phyloP scores from a whole-genome alignment of 2,888 invertebrate genomes.

The Troglohyphantes excavatus region DNA sequence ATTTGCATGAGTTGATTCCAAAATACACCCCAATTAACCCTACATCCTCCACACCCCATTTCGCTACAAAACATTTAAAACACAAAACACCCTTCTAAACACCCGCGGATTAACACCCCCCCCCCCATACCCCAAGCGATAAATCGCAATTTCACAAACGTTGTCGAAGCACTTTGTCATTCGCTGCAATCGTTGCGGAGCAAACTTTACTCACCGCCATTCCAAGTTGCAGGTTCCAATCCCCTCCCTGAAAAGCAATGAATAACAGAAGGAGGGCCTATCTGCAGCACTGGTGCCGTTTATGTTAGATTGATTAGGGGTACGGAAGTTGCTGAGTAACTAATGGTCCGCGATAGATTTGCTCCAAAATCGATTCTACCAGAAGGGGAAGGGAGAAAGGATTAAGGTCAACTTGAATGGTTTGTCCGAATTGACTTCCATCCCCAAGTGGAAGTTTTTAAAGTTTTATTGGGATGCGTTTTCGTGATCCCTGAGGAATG shows the following conservation, averaged over 20 bases:
- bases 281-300: constrained; percentile 2
- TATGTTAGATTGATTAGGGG: constrained; percentile 55
- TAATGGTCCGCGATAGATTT: constrained; percentile 54
- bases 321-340: constrained; percentile 36
- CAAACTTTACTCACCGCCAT: neutral
- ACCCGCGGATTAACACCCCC: constrained; percentile 3
- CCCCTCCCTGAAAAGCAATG: constrained; percentile 32
- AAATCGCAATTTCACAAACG: constrained; percentile 31
- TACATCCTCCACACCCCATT: neutral
- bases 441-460: no score
- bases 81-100: neutral
- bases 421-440: no score
- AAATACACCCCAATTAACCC: neutral
- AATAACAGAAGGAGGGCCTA: constrained; percentile 19
- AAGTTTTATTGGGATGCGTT: no score
- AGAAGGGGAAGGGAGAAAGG: no score
- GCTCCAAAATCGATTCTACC: constrained; percentile 21
- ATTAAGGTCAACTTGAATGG: no score
- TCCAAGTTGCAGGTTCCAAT: constrained; percentile 13
- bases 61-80: neutral
- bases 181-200: neutral
- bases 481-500: no score
- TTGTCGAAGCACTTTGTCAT: constrained; percentile 40
- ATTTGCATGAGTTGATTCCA: no score
- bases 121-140: constrained; percentile 6